phyloP scores from a whole-genome alignment of 1,140 invertebrate species.

The Andrena cerasifolii region DNA sequence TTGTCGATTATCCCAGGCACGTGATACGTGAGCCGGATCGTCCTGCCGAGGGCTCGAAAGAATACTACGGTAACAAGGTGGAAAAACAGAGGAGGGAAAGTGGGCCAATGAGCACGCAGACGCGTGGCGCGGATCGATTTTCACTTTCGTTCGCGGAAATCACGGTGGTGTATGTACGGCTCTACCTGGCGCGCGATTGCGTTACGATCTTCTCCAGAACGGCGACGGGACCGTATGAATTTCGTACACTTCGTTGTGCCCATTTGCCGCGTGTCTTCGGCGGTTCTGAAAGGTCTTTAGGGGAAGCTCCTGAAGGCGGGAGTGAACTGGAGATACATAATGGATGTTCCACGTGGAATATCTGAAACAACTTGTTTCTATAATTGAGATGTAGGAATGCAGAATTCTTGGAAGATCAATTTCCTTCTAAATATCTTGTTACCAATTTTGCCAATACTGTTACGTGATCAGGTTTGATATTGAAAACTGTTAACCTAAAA shows the following conservation, averaged over 20 bases:
- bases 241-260: constrained; percentile 1
- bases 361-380: no score
- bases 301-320: neutral
- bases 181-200: neutral
- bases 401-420: no score
- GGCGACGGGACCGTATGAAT: neutral
- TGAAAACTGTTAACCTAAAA: no score
- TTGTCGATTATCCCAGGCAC: constrained; percentile 63
- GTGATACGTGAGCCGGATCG: constrained; percentile 58
- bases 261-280: neutral
- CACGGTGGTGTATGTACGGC: constrained; percentile 33
- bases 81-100: constrained; percentile 42
- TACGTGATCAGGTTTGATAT: no score
- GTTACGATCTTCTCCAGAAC: neutral
- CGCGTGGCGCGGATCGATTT: constrained; percentile 62
- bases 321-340: no score
- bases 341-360: no score
- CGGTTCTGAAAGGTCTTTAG: neutral
- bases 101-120: constrained; percentile 66
- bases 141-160: constrained; percentile 62
- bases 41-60: constrained; percentile 10
- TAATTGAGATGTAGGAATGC: no score
- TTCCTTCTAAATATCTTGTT: no score
- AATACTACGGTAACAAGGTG: constrained; percentile 43
- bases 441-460: no score